These are phyloP conservation scores for Drosophila paramelanica DNA, from an alignment of 2,888 invertebrate species.

Conservation along the genomic window DNA sequence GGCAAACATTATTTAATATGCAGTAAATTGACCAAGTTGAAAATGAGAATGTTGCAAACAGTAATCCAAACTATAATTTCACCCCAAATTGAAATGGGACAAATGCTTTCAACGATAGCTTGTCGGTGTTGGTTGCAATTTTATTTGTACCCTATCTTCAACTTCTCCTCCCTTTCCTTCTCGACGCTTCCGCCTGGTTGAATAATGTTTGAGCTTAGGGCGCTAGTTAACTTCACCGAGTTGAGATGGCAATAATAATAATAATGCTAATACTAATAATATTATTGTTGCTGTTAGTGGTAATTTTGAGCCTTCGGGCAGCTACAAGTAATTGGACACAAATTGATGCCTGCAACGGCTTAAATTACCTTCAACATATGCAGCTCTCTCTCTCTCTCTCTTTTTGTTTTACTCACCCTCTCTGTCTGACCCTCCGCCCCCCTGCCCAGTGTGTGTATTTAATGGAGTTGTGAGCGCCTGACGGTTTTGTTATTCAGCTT, in stretches of 20 bases:
- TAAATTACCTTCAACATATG: slow-evolving; percentile 6
- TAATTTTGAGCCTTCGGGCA: not conserved
- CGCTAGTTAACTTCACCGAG: not conserved
- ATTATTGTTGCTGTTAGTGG: not conserved
- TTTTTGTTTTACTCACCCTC: not conserved
- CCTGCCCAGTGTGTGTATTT: slow-evolving; percentile 12
- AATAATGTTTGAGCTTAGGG: not conserved
- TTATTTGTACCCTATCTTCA: not conserved
- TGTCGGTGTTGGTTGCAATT: not conserved
- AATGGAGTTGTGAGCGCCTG: slow-evolving; percentile 23
- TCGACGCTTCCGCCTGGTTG: not conserved
- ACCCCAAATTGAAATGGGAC: not conserved
- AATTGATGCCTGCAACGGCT: slow-evolving; percentile 11
- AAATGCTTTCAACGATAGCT: not conserved
- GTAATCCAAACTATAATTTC: not conserved
- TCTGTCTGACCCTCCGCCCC: not conserved
- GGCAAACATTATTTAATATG: slow-evolving; percentile 8
- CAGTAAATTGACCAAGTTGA: not conserved
- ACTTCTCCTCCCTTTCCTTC: not conserved
- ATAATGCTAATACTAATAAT: slow-evolving; percentile 3
- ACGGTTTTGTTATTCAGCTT: slow-evolving; percentile 37
- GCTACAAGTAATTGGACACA: slow-evolving; percentile 6
- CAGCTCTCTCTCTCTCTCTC: not conserved
- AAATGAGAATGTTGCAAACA: not conserved
- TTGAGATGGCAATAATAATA: slow-evolving; percentile 1